Evolutionary conservation across 2,113 vertebrate species (phyloP).

Genomic region (Prochilodus magdalenae): DNA sequence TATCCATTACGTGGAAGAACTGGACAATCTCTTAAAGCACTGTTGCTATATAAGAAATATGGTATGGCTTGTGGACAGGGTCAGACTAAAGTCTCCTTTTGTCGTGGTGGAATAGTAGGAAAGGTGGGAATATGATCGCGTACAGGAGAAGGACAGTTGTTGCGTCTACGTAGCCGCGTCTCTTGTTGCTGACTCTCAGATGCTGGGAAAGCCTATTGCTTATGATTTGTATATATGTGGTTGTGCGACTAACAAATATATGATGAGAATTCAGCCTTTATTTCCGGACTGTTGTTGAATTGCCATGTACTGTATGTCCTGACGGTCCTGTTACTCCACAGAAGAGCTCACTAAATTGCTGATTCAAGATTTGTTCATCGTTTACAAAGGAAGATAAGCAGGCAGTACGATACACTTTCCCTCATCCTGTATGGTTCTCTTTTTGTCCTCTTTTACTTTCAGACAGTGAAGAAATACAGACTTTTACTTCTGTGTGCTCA

Average conservation of each 20-base stretch:
- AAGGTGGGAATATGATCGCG: neutral
- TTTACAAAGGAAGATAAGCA: neutral
- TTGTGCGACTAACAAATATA: slow-evolving; percentile 47
- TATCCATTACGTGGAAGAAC: slow-evolving; percentile 57
- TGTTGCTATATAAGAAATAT: slow-evolving; percentile 25
- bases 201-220: slow-evolving; percentile 11
- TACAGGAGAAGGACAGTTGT: neutral
- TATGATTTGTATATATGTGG: slow-evolving; percentile 51
- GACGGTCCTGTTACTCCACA: neutral
- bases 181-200: neutral
- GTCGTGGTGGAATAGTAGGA: neutral
- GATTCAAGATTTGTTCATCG: slow-evolving; percentile 14
- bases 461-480: slow-evolving; percentile 32
- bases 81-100: slow-evolving; percentile 4
- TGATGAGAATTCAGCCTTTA: slow-evolving; percentile 47
- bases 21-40: slow-evolving; percentile 53
- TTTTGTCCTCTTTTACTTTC: neutral
- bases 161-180: slow-evolving; percentile 38
- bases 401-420: neutral
- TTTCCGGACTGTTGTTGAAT: slow-evolving; percentile 42
- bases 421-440: neutral
- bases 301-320: slow-evolving; percentile 47
- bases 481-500: slow-evolving; percentile 47
- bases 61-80: neutral
- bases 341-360: slow-evolving; percentile 23